Evolutionary conservation across 2,113 vertebrate species (phyloP).

Genomic region (Scomber japonicus): DNA sequence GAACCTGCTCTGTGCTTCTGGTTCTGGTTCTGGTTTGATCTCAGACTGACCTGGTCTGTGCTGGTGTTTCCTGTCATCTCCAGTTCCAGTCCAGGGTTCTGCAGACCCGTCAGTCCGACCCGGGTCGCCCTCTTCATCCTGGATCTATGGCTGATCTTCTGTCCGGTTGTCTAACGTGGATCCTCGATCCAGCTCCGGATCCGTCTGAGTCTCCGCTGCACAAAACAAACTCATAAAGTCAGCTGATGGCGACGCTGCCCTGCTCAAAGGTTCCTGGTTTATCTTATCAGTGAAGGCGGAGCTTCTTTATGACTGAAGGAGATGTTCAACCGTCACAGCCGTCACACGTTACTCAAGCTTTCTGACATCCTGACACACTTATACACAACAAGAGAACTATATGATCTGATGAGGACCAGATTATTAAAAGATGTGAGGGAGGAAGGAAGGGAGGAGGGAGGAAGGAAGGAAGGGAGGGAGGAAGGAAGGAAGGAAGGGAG

Average conservation of each 20-base stretch:
- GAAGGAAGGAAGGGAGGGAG: no score
- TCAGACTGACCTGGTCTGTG: slow-evolving; percentile 21
- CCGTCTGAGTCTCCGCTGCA: not conserved
- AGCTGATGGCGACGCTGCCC: not conserved
- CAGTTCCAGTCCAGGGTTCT: slow-evolving; percentile 49
- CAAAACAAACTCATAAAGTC: slow-evolving; percentile 13
- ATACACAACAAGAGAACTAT: no score
- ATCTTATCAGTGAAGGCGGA: slow-evolving; percentile 47
- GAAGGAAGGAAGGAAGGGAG: no score
- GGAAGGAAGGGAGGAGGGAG: no score
- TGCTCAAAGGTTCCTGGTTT: slow-evolving; percentile 45
- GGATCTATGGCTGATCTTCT: not conserved
- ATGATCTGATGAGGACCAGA: no score
- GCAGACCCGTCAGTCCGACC: not conserved
- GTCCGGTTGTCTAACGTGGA: not conserved
- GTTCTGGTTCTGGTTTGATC: not conserved
- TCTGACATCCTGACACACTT: no score
- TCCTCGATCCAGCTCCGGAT: no score
- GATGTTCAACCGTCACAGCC: no score
- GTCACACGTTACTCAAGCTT: no score
- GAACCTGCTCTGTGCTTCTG: not conserved
- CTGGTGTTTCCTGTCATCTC: slow-evolving; percentile 3
- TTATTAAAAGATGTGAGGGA: no score
- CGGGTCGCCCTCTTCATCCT: slow-evolving; percentile 29
- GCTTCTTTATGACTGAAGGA: no score